Evolutionary conservation across 1,140 invertebrate species (phyloP), one percentile per base, ranked within the genome.

Genomic region (Nephotettix cincticeps): DNA sequence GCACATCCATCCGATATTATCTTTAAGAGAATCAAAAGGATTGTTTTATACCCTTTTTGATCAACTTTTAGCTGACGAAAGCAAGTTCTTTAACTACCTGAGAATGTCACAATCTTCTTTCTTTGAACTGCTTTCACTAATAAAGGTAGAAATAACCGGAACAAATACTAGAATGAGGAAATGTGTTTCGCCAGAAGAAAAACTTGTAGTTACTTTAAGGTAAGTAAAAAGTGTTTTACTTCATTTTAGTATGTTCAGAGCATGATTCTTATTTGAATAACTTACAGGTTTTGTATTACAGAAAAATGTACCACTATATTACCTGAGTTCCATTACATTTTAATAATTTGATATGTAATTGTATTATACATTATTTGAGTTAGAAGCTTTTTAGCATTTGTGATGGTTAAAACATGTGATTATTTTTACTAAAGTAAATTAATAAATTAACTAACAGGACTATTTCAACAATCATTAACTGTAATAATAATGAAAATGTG

Each of bases 1-100:
- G n/a, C n/a, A n/a, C n/a, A n/a, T n/a, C n/a, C n/a, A n/a, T n/a
- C n/a, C n/a, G n/a, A n/a, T n/a, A n/a, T n/a, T n/a, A n/a, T n/a
- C n/a, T n/a, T 77, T 94, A 30, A 87, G 91, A 87, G 56, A 61
- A 61, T 4, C 56, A 61, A 61, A 61, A 23, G 56, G 23, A 23
- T 61, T 61, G 56, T 61, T 61, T 61, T 61, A 61, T 61, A 61
- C 56, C 23, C 56, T 61, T 61, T 61, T 61, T 65, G 63, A 65
- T 25, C 3, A 65, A 65, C 63, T 65, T 65, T 65, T 6, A 19
- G 63, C 63, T 65, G 63, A 65, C 63, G 29, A 65, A 65, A 65
- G n/a, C 29, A 65, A 43, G 29, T 65, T 32, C n/a, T 61, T 61
- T 23, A 61, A 61, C 25, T 61, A 61, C 56, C 2, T 61, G 56